Evolutionary conservation across 1,140 invertebrate species (phyloP).

Genomic region (Drosophila pseudoobscura): DNA sequence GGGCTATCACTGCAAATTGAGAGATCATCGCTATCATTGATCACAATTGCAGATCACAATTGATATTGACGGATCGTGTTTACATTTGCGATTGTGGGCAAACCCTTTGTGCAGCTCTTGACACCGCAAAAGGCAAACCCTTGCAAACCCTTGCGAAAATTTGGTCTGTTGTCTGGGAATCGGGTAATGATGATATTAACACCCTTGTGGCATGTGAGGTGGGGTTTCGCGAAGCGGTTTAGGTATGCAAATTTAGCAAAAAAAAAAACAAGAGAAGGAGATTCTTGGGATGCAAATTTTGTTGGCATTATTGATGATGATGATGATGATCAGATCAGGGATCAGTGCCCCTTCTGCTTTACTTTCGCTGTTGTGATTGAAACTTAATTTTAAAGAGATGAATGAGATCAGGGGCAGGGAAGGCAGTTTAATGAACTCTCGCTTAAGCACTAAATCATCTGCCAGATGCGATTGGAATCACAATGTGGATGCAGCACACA

Average conservation of each 20-base stretch:
- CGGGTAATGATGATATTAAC: constrained; percentile 67
- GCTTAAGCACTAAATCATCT: constrained; percentile 37
- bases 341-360: neutral
- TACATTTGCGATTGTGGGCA: constrained; percentile 68
- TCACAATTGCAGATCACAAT: constrained; percentile 27
- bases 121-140: constrained; percentile 40
- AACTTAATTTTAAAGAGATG: constrained; percentile 32
- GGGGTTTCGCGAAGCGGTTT: constrained; percentile 2
- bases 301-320: constrained; percentile 46
- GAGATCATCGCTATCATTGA: constrained; percentile 33
- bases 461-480: constrained; percentile 64
- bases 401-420: neutral
- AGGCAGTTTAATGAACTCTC: constrained; percentile 42
- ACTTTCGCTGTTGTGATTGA: constrained; percentile 43
- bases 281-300: constrained; percentile 50
- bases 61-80: constrained; percentile 56
- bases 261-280: neutral
- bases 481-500: neutral
- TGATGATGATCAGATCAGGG: neutral
- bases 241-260: constrained; percentile 46
- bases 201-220: constrained; percentile 34
- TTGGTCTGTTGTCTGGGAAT: constrained; percentile 45
- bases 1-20: constrained; percentile 16
- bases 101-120: constrained; percentile 58
- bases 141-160: constrained; percentile 29